These are phyloP conservation scores for Hemithea aestivaria DNA, from an alignment of 2,888 invertebrate genomes.

Conservation along the genomic window DNA sequence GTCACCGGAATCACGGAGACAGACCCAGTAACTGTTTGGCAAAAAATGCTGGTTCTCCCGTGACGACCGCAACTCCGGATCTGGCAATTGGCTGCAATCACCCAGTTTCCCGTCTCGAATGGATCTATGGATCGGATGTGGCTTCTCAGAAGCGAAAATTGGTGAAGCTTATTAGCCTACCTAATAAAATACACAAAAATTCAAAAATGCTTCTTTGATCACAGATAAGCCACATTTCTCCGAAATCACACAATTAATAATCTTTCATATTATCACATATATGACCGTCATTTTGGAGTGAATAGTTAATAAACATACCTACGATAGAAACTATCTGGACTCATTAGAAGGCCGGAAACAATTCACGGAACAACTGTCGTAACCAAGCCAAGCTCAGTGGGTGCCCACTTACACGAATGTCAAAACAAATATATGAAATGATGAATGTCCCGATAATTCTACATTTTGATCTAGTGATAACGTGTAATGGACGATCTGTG, in stretches of 20 bases:
- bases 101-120: constrained; percentile 42
- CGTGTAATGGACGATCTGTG: constrained; percentile 24
- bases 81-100: constrained; percentile 39
- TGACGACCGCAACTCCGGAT: constrained; percentile 41
- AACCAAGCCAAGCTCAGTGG: constrained; percentile 14
- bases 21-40: constrained; percentile 14
- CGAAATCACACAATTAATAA: too few relatives aligned
- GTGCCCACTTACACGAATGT: constrained; percentile 41
- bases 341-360: constrained; percentile 17
- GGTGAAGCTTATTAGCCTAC: not conserved
- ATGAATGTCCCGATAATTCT: constrained; percentile 68
- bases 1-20: constrained; percentile 1
- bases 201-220: too few relatives aligned
- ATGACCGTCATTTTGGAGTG: too few relatives aligned
- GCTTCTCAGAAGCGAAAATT: constrained; percentile 25
- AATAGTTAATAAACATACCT: too few relatives aligned
- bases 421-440: constrained; percentile 67
- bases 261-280: too few relatives aligned
- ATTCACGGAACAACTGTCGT: constrained; percentile 17
- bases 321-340: not conserved
- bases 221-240: too few relatives aligned
- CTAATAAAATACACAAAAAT: too few relatives aligned
- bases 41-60: constrained; percentile 25
- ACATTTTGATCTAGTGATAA: constrained; percentile 48
- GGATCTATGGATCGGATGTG: constrained; percentile 45